Conservation (phyloP, 2,113 vertebrate species). For the Centropus unirufus region DNA sequence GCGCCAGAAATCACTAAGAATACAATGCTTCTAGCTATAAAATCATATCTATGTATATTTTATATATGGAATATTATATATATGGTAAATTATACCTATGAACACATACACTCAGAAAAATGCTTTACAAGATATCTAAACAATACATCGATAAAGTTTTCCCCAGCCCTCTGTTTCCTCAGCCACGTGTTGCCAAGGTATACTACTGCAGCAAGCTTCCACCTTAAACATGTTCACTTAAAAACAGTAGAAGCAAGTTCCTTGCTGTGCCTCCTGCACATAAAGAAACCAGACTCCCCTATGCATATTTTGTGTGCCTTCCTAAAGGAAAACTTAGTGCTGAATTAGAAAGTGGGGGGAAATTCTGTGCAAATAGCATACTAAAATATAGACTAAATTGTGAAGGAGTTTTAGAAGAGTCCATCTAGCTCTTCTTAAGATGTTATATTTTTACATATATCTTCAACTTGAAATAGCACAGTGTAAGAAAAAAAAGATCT, state of each 20-base stretch:
- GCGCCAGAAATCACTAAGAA: not conserved
- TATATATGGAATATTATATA: not conserved
- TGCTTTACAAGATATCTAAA: not conserved
- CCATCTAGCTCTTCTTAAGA: not conserved
- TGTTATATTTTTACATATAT: not conserved
- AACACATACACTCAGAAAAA: not conserved
- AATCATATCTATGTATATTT: not conserved
- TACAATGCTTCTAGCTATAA: not conserved
- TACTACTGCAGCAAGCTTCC: not conserved
- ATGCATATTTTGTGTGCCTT: not conserved
- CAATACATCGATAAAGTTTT: not conserved
- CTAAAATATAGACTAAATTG: not conserved
- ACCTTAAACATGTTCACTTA: not conserved
- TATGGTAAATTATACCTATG: not conserved
- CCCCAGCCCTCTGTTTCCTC: not conserved
- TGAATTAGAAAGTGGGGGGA: not conserved
- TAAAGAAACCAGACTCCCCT: not conserved
- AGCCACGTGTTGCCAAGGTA: not conserved
- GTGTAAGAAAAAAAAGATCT: not conserved
- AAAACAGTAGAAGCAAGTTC: not conserved
- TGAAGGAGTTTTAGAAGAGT: not conserved
- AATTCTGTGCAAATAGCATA: not conserved
- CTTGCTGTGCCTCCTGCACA: not conserved
- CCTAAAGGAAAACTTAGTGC: not conserved
- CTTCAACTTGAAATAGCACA: constrained; percentile 6